Percentiles rank a stretch among this genome's conserved stretches.
Conservation (phyloP, 2,888 invertebrate species). For the Aromia moschata region DNA sequence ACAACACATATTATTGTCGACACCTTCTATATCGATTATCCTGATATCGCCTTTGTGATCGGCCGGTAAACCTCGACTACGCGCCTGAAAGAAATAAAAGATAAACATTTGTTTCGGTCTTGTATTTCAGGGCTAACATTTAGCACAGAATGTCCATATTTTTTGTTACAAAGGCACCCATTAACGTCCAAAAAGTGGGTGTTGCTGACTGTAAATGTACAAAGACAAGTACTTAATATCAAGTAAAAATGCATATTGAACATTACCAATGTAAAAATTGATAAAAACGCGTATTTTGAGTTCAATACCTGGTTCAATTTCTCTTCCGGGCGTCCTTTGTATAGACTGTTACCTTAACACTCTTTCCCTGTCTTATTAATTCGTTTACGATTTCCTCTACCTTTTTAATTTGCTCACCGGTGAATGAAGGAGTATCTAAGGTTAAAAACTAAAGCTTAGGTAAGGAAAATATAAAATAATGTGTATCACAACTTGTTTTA, state of each 20-base stretch:
- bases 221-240: too few relatives aligned
- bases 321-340: conserved; percentile 69
- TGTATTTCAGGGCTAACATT: too few relatives aligned
- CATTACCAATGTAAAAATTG: too few relatives aligned
- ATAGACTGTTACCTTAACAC: conserved; percentile 72
- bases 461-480: too few relatives aligned
- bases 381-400: conserved; percentile 75
- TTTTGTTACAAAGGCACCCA: too few relatives aligned
- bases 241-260: too few relatives aligned
- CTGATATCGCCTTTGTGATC: conserved; percentile 81
- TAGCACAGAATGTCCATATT: too few relatives aligned
- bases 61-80: conserved; percentile 76
- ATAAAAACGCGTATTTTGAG: too few relatives aligned
- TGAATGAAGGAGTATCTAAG: conserved; percentile 66
- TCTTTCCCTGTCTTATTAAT: conserved; percentile 71
- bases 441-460: too few relatives aligned
- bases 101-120: background rate
- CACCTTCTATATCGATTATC: conserved; percentile 77
- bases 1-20: conserved; percentile 87
- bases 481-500: too few relatives aligned
- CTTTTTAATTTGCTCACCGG: conserved; percentile 64
- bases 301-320: conserved; percentile 50
- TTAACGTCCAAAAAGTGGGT: too few relatives aligned
- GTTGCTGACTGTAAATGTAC: too few relatives aligned
- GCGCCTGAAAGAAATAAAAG: conserved; percentile 63